Evolutionary conservation across 1,140 invertebrate species (phyloP).

Genomic region (Calephelis virginiensis): DNA sequence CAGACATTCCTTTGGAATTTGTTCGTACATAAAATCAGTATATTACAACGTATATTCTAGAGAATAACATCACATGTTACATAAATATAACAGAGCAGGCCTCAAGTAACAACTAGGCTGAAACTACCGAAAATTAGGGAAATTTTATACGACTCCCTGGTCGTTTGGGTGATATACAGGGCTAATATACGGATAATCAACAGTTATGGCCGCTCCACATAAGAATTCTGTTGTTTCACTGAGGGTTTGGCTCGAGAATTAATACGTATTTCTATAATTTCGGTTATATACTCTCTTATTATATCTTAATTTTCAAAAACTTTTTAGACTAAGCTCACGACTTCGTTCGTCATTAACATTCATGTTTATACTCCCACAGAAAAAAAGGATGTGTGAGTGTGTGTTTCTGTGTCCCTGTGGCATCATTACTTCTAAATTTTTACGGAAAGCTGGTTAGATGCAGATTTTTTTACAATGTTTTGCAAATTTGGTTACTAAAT

Average conservation of each 20-base stretch:
- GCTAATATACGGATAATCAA: conserved; percentile 18
- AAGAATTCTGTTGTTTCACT: conserved; percentile 13
- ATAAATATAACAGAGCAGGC: conserved; percentile 1
- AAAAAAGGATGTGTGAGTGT: too few species aligned
- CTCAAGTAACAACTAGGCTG: conserved; percentile 12
- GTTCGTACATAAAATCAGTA: too few species aligned
- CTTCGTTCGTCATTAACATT: too few species aligned
- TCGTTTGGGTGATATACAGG: conserved; percentile 12
- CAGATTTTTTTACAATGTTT: too few species aligned
- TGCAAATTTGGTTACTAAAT: too few species aligned
- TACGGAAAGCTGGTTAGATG: too few species aligned
- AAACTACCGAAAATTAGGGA: conserved; percentile 17
- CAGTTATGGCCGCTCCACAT: conserved; percentile 10
- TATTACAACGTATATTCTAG: neutral
- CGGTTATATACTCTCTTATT: neutral
- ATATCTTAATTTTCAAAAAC: neutral
- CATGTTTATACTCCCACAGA: too few species aligned
- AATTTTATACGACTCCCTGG: conserved; percentile 17
- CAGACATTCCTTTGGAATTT: too few species aligned
- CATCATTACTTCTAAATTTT: too few species aligned
- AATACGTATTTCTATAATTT: conserved; percentile 3
- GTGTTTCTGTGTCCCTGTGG: too few species aligned
- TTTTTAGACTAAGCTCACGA: too few species aligned
- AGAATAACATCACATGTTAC: neutral
- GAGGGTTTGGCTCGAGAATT: neutral